Evolutionary conservation across 2,113 vertebrate genomes (phyloP).

Genomic region (human (Homo sapiens)): GRCh38 chr2:217863001-217863500

Average conservation of each 20-base stretch:
- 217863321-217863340: background rate
- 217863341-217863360: background rate
- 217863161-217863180: background rate
- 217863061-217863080: background rate
- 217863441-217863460: background rate
- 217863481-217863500: background rate
- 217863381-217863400: background rate
- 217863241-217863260: rapidly evolving
- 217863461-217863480: no score
- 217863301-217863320: background rate
- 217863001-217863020: background rate
- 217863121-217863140: background rate
- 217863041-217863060: background rate
- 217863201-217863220: background rate
- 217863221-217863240: background rate
- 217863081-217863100: background rate
- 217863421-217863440: background rate
- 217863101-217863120: background rate
- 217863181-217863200: background rate
- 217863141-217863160: background rate
- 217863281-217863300: background rate
- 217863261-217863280: background rate
- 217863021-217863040: background rate
- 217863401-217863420: background rate
- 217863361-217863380: background rate